Percentiles rank a stretch among this genome's conserved stretches.
Conservation (phyloP, 2,888 invertebrate genomes). For the Lutraria lutraria region DNA sequence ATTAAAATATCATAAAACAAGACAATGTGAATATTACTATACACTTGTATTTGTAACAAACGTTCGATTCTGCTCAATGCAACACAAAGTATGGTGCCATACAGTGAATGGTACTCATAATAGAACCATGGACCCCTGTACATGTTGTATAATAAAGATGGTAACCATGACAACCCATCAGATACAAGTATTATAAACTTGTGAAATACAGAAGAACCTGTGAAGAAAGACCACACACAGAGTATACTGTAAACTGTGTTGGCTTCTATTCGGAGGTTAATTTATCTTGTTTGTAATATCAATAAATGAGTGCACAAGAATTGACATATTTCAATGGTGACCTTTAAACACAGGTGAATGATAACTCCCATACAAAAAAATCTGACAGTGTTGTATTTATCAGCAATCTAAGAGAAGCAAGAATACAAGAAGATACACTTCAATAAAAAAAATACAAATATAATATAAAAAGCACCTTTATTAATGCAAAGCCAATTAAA, state of each 20-base stretch:
- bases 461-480: not conserved
- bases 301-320: no score
- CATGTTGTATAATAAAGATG: not conserved
- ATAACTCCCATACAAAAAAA: not conserved
- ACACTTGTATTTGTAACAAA: not conserved
- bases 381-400: not conserved
- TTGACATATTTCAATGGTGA: no score
- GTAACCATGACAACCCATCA: not conserved
- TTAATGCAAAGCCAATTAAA: not conserved
- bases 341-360: no score
- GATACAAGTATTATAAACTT: not conserved
- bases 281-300: no score
- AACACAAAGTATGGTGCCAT: not conserved
- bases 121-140: not conserved
- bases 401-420: not conserved
- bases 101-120: not conserved
- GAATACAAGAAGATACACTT: not conserved
- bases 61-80: not conserved
- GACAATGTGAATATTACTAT: not conserved
- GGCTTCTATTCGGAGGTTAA: no score
- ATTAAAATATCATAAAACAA: not conserved
- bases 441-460: not conserved
- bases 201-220: not conserved
- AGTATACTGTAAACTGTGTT: no score
- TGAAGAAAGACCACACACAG: no score